These are phyloP conservation scores for Danio tinwini DNA, from an alignment of 2,797 vertebrate genomes.

Conservation along the genomic window DNA sequence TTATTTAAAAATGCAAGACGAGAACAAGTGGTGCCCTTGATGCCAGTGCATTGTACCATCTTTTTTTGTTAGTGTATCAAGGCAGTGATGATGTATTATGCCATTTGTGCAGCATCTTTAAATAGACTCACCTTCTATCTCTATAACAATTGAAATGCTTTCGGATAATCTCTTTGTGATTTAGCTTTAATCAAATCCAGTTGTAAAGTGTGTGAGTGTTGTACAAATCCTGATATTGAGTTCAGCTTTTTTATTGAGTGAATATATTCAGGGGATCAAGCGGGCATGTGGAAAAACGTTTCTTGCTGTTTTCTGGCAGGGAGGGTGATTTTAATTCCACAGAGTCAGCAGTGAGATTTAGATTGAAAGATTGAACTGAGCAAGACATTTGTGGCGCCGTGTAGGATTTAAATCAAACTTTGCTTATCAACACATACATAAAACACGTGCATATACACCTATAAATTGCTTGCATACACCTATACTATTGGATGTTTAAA, in stretches of 20 bases:
- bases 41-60: too few species aligned
- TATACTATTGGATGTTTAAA: too few species aligned
- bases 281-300: background rate
- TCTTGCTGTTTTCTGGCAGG: background rate
- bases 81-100: background rate
- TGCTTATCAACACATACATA: too few species aligned
- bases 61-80: background rate
- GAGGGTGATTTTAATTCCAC: background rate
- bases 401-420: too few species aligned
- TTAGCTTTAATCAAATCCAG: background rate
- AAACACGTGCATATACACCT: too few species aligned
- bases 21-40: background rate
- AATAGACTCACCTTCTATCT: background rate
- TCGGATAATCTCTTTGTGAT: background rate
- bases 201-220: background rate
- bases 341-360: background rate
- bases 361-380: background rate
- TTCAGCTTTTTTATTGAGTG: background rate
- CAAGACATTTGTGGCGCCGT: too few species aligned
- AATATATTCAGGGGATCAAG: background rate
- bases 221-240: background rate
- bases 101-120: background rate
- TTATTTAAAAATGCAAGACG: background rate
- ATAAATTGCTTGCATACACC: too few species aligned
- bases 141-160: background rate